These are phyloP conservation scores for Gymnocypris eckloni DNA, from an alignment of 2,797 vertebrate species.

Conservation along the genomic window DNA sequence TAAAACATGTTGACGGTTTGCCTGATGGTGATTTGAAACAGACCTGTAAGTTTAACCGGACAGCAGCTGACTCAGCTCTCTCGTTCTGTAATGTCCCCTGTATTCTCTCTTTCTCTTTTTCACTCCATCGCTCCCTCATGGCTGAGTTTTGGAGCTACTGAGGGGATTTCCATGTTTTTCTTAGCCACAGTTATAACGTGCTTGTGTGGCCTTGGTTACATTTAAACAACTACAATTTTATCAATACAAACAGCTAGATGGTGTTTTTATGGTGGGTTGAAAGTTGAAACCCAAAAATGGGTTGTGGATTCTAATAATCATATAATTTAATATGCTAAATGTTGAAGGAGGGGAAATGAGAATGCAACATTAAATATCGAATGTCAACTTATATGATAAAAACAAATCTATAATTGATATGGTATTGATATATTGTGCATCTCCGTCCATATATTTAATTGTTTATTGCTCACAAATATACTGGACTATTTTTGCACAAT, in stretches of 20 bases:
- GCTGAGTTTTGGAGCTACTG: constrained; percentile 20
- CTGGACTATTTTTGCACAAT: neutral
- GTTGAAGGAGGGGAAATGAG: neutral
- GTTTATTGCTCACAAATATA: neutral
- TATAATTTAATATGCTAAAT: neutral
- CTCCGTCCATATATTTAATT: neutral
- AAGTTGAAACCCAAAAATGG: neutral
- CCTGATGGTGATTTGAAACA: constrained; percentile 46
- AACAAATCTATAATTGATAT: neutral
- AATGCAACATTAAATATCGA: neutral
- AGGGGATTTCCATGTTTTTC: constrained; percentile 45
- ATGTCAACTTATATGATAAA: neutral
- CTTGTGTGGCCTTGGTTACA: neutral
- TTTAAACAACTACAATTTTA: neutral
- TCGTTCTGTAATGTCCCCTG: neutral
- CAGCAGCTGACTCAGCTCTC: constrained; percentile 42
- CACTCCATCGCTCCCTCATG: neutral
- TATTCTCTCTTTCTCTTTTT: neutral
- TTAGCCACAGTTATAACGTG: neutral
- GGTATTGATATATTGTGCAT: neutral
- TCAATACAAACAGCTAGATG: neutral
- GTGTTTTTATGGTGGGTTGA: neutral
- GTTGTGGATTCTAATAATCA: neutral
- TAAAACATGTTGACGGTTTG: constrained; percentile 27
- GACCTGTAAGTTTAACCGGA: constrained; percentile 34